These are phyloP conservation scores for Hybos culiciformis DNA, from an alignment of 2,888 invertebrate genomes.

Conservation along the genomic window DNA sequence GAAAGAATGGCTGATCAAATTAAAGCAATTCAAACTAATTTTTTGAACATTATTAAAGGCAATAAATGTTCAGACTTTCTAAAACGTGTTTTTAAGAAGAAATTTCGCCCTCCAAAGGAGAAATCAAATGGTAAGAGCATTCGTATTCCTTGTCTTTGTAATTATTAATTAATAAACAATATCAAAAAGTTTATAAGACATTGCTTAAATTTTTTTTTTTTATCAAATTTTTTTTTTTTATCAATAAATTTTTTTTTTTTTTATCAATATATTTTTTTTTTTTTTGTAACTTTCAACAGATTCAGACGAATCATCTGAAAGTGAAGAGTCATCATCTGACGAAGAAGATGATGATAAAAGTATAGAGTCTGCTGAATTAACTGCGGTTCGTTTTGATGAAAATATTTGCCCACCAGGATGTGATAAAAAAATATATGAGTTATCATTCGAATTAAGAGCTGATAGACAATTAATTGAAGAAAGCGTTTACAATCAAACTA, in stretches of 20 bases:
- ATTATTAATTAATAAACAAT: constrained; percentile 4
- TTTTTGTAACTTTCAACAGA: constrained; percentile 15
- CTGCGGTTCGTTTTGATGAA: constrained; percentile 54
- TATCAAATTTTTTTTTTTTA: not conserved
- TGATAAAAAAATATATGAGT: constrained; percentile 50
- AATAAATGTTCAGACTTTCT: constrained; percentile 69
- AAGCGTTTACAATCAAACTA: constrained; percentile 43
- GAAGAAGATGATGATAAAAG: constrained; percentile 44
- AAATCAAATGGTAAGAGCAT: constrained; percentile 8
- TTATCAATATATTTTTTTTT: not conserved
- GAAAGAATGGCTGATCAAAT: constrained; percentile 37
- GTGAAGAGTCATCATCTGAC: constrained; percentile 40
- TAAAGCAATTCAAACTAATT: constrained; percentile 39
- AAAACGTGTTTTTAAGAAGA: constrained; percentile 68
- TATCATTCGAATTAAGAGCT: constrained; percentile 48
- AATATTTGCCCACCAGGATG: constrained; percentile 57
- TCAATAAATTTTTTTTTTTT: not conserved
- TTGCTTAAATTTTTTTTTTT: not conserved
- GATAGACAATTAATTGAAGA: constrained; percentile 45
- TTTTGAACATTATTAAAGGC: constrained; percentile 45
- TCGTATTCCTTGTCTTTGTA: constrained; percentile 3
- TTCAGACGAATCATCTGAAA: constrained; percentile 36
- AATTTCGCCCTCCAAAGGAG: constrained; percentile 58
- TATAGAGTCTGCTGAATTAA: constrained; percentile 50
- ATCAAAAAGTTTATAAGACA: not conserved